phyloP scores from a whole-genome alignment of 2,888 invertebrate species.

The Ormyrus pomaceus region DNA sequence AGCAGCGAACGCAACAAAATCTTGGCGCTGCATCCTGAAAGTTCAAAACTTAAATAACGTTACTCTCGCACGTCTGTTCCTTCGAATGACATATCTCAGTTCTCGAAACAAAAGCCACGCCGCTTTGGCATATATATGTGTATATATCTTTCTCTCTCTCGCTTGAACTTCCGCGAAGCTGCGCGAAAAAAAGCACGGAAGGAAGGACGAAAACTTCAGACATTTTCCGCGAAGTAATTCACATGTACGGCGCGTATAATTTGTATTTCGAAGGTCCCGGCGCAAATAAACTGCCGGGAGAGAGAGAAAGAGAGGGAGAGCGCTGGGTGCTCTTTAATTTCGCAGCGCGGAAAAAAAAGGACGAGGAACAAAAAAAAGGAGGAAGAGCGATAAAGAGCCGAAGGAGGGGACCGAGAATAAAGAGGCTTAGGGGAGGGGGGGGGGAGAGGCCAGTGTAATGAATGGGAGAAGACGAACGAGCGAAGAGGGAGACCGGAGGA shows the following conservation, averaged over 20 bases:
- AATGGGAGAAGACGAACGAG: no score
- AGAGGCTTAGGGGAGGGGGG: no score
- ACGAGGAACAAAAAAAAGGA: no score
- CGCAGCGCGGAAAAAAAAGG: no score
- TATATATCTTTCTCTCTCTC: neutral
- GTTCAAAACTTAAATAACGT: slow-evolving; percentile 32
- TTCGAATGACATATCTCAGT: slow-evolving; percentile 34
- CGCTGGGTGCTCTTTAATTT: neutral
- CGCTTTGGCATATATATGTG: neutral
- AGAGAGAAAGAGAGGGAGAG: neutral
- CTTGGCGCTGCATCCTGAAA: neutral
- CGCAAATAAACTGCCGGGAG: slow-evolving; percentile 21
- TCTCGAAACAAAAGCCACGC: slow-evolving; percentile 32
- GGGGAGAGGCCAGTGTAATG: no score
- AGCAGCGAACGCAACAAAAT: no score
- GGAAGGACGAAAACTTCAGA: slow-evolving; percentile 8
- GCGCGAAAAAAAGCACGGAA: neutral
- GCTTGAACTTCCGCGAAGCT: neutral
- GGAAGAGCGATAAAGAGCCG: no score
- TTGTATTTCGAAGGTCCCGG: neutral
- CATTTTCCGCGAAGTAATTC: slow-evolving; percentile 27
- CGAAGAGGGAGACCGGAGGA: neutral
- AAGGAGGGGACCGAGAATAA: no score
- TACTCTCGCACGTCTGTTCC: neutral
- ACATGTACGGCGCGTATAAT: neutral